Evolutionary conservation across 2,888 invertebrate species (phyloP).

Genomic region (Conistra vaccinii): DNA sequence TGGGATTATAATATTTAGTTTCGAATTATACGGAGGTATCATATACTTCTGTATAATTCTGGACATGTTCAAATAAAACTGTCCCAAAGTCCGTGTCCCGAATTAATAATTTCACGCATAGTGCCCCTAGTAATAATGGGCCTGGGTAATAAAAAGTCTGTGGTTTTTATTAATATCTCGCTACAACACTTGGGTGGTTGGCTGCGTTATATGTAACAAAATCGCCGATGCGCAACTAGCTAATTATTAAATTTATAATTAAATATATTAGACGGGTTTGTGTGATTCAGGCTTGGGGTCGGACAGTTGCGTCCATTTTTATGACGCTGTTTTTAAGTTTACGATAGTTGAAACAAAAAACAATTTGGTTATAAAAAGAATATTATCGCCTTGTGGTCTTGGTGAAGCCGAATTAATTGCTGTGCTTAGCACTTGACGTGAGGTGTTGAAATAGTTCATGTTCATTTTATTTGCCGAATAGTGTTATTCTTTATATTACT

Average conservation of each 20-base stretch:
- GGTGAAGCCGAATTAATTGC: conserved; percentile 37
- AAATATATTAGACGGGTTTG: conserved; percentile 78
- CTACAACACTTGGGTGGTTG: conserved; percentile 76
- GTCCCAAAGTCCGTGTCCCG: conserved; percentile 39
- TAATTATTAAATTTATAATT: conserved; percentile 87
- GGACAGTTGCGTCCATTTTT: conserved; percentile 65
- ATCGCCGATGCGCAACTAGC: conserved; percentile 74
- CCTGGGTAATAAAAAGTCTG: conserved; percentile 53
- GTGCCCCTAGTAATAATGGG: conserved; percentile 60
- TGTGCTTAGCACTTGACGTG: conserved; percentile 41
- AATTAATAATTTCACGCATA: conserved; percentile 53
- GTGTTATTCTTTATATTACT: background rate
- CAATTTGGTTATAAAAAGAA: conserved; percentile 63
- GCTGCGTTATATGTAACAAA: conserved; percentile 62
- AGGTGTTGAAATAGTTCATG: conserved; percentile 47
- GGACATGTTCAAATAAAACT: conserved; percentile 15
- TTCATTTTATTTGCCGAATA: conserved; percentile 8
- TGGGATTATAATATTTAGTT: background rate
- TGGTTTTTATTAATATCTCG: conserved; percentile 77
- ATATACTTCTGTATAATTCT: conserved; percentile 2
- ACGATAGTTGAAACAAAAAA: conserved; percentile 61
- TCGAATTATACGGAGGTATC: background rate
- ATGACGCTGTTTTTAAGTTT: conserved; percentile 60
- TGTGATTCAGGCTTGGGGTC: conserved; percentile 65
- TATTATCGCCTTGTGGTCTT: conserved; percentile 52